Base-by-base conservation (phyloP, 2,888 invertebrate species). In the Synergus gifuensis region DNA sequence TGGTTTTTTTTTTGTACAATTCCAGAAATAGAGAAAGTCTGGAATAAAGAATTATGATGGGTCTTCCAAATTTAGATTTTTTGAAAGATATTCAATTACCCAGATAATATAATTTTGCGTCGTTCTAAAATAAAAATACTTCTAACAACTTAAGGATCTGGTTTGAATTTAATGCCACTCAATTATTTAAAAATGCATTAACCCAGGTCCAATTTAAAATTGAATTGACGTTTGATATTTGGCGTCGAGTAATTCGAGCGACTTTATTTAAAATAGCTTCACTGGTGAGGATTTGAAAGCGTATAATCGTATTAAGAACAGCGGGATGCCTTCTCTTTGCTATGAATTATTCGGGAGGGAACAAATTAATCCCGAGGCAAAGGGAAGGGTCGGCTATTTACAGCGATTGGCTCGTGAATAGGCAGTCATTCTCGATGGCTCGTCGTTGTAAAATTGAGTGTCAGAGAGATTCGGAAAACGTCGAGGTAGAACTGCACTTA, bases 371-470 rank as follows among this genome's bases (percentile, higher is more conserved):
- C 85, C 83, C 83, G 85, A 87, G 46, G 44, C 46, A 86, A 86
- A 88, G 84, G 87, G 86, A 87, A 85, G 85, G 85, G 85, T 86
- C 83, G 85, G 85, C 87, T 86, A 87, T 87, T 87, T 88, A 82
- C 44, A 67, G 44, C 67, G 67, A 67, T 67, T 46, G 67, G 67
- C 12, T 67, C 7, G 67, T 67, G 22, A 67, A 67, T 46, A 44
- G 67, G 46, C 67, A 67, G 67, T 67, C 67, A 67, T 67, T 67
- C 67, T 44, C 44, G 67, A 67, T 67, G 18, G 46, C 67, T 67
- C 67, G 67, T 67, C 67, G 67, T 67, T 67, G 60, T 67, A 67
- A 67, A 67, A 67, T 67, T 46, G 67, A 46, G 67, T 67, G 67
- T 44, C 67, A 46, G 67, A n/a, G 22, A 18, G 18, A 22, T 46